Conservation (phyloP, 1,140 invertebrate species). For the Radopholus similis region DNA sequence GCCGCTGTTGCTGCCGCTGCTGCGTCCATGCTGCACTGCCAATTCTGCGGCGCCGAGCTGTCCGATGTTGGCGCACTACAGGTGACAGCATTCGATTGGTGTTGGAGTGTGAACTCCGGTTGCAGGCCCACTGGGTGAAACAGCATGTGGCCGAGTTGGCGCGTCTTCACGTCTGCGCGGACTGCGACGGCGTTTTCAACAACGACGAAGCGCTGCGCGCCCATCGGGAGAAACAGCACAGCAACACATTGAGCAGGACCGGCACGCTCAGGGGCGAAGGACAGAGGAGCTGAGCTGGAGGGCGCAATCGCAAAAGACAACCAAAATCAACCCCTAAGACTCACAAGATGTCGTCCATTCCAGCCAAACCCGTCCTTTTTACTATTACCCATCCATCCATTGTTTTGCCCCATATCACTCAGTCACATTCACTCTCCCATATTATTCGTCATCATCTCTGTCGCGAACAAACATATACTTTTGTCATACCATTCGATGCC, state of each 20-base stretch:
- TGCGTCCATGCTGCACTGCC: conserved; percentile 5
- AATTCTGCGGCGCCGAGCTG: conserved; percentile 16
- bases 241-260: background rate
- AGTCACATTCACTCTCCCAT: too few species aligned
- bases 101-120: conserved; percentile 3
- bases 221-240: conserved; percentile 17
- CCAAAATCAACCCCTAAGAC: too few species aligned
- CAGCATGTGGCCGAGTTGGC: conserved; percentile 21
- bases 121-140: conserved; percentile 36
- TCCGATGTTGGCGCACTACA: conserved; percentile 14
- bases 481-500: too few species aligned
- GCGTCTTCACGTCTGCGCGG: conserved; percentile 38
- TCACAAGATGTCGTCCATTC: background rate
- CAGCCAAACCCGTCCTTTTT: background rate
- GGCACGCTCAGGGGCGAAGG: background rate
- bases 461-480: too few species aligned
- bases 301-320: too few species aligned
- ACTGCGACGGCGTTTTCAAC: conserved; percentile 46
- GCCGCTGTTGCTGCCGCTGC: background rate
- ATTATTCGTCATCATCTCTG: too few species aligned
- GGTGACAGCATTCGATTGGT: background rate
- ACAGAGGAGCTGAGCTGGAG: too few species aligned
- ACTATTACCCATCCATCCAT: too few species aligned
- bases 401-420: too few species aligned
- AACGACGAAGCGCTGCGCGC: conserved; percentile 26